Evolutionary conservation across 2,888 invertebrate genomes (phyloP).

Genomic region (Schizaphis graminum): DNA sequence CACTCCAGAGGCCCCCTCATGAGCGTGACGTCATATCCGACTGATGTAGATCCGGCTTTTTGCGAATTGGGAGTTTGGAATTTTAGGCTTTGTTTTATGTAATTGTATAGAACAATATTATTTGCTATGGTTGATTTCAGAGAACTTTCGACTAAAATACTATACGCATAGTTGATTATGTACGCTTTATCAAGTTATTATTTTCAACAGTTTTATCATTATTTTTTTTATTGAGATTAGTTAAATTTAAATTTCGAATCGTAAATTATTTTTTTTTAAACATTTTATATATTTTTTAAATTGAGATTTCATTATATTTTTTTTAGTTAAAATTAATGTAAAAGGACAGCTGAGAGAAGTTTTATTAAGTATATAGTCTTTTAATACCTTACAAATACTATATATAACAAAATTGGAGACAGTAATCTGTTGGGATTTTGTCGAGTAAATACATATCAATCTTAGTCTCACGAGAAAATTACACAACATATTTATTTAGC

Average conservation of each 20-base stretch:
- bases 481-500: not conserved
- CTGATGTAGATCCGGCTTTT: slow-evolving; percentile 51
- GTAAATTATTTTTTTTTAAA: not conserved
- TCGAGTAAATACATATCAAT: slow-evolving; percentile 11
- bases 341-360: not conserved
- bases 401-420: not conserved
- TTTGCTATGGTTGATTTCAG: not conserved
- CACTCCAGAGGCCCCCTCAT: not conserved
- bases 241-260: not conserved
- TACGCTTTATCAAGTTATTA: not conserved
- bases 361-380: slow-evolving; percentile 16
- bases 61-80: slow-evolving; percentile 43
- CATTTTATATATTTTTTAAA: not conserved
- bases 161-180: not conserved
- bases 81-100: slow-evolving; percentile 45
- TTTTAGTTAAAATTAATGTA: not conserved
- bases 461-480: slow-evolving; percentile 4
- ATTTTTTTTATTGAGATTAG: not conserved
- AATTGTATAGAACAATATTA: not conserved
- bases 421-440: slow-evolving; percentile 9
- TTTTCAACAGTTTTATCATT: not conserved
- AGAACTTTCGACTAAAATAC: not conserved
- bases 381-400: not conserved
- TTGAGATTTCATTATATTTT: not conserved
- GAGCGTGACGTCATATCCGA: slow-evolving; percentile 60